phyloP scores from a whole-genome alignment of 2,797 vertebrate genomes.

The Salmo trutta region DNA sequence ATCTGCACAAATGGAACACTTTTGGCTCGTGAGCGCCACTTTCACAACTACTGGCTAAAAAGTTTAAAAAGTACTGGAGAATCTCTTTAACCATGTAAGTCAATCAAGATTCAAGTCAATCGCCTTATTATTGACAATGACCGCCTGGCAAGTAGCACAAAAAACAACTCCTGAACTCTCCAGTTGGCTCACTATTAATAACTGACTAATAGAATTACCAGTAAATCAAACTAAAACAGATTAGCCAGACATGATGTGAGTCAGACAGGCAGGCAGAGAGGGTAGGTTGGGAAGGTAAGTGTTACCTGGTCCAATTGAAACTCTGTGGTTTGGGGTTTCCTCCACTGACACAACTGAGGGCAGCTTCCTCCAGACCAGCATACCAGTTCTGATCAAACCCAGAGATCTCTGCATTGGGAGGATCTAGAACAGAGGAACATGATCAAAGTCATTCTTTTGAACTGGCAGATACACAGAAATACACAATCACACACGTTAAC shows the following conservation, averaged over 20 bases:
- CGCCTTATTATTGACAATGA: neutral
- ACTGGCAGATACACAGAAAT: neutral
- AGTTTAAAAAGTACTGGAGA: no score
- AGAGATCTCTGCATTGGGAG: constrained; percentile 78
- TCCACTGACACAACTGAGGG: constrained; percentile 79
- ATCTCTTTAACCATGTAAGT: neutral
- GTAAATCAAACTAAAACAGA: constrained; percentile 17
- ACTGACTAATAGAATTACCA: neutral
- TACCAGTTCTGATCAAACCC: constrained; percentile 79
- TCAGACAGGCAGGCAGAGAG: constrained; percentile 47
- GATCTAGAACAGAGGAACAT: constrained; percentile 66
- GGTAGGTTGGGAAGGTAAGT: constrained; percentile 10
- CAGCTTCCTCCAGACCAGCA: constrained; percentile 74
- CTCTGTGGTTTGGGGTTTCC: constrained; percentile 85
- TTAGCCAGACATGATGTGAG: constrained; percentile 50
- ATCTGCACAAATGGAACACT: no score
- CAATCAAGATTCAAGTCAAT: neutral
- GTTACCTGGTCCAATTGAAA: constrained; percentile 88
- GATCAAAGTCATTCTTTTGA: neutral
- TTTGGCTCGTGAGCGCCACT: no score
- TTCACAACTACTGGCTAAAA: no score
- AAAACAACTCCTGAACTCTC: neutral
- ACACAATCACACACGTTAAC: neutral
- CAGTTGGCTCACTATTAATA: neutral
- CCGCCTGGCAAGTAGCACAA: neutral